Evolutionary conservation across 1,140 invertebrate genomes (phyloP), one percentile per base, ranked within the genome.

Genomic region (Drosophila tropicalis): DNA sequence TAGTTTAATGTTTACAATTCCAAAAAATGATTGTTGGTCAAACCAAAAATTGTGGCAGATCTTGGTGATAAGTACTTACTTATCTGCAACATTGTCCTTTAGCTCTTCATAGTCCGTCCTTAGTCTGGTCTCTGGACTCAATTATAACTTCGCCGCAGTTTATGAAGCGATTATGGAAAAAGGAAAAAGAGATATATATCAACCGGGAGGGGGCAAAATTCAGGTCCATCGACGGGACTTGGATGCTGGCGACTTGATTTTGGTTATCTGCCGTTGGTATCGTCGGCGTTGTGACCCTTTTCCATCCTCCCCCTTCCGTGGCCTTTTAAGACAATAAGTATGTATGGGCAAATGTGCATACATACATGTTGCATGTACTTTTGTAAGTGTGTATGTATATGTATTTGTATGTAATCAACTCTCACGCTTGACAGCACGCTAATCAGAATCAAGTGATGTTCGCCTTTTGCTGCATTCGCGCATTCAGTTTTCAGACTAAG

Each of bases 381-480:
- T n/a, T n/a, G n/a, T n/a, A n/a, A n/a, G 39, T 62, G 7, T 54
- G 55, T 65, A 15, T 62, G 61, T 55, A 51, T 67, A 22, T 80
- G 51, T 60, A 62, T 76, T 47, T 47, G 34, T 66, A 40, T 67
- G 62, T 39, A 62, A 67, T 57, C 68, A 87, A 70, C 76, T 80
- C 77, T 90, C 84, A 89, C 84, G 84, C 84, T 89, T 89, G 84
- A 89, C 84, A 89, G 84, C 84, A 80, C 85, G 84, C 84, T 89
- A 89, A 89, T 89, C 84, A 89, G 84, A 89, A 89, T 89, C 84
- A 89, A 89, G 84, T 89, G 84, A 89, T 89, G 84, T 84, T 89
- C 84, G 84, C 72, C 29, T 29, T 83, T 69, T 79, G 75, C 75
- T 72, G 79, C 74, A 81, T 70, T 68, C 81, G 60, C 81, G 60